Evolutionary conservation across 1,140 invertebrate species (phyloP), one percentile per base, ranked within the genome.

Genomic region (Trichonephila clavipes): DNA sequence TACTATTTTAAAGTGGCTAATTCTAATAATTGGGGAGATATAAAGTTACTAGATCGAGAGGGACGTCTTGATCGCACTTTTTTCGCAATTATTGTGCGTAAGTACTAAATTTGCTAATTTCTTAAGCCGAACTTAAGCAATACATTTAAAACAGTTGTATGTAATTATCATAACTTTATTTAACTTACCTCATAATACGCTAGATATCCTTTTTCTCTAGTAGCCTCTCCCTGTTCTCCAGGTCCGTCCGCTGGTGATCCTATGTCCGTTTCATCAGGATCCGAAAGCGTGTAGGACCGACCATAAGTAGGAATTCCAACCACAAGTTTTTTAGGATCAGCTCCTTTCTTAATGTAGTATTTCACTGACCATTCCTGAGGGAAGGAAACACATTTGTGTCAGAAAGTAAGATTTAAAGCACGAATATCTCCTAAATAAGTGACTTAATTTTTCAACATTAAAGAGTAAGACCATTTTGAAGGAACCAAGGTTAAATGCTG

Each of bases 241-340:
- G 98, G 98, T 5, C 98, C 98, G 95, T 98, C 98, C 19, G 98
- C 97, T 0, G 98, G 98, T 0, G 98, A 97, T 2, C 98, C 98
- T 44, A 99, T 96, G 66, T 97, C 97, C 16, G 96, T 97, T 21
- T 97, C 97, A 82, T 98, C 97, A 18, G 97, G 96, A 96, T 99
- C 98, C 95, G 98, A 97, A 40, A 99, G 96, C 0, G 98, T 98
- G 95, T 98, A 99, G 0, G 98, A 98, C 44, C 98, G 96, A 21
- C 98, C 98, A 95, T 99, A 99, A 2, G 98, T 99, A 1, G 99
- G 98, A 72, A 99, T 98, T 83, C 98, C 99, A 7, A 99, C 95
- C 2, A 99, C 98, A 44, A 99, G 95, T 96, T 99, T 99, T 61
- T 97, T 96, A 0, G 97, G 95, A 94, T 98, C 97, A 0, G 98